Evolutionary conservation across 92 coral and sea anemone genomes (phyloP).

Genomic region (Phymanthus crucifer): DNA sequence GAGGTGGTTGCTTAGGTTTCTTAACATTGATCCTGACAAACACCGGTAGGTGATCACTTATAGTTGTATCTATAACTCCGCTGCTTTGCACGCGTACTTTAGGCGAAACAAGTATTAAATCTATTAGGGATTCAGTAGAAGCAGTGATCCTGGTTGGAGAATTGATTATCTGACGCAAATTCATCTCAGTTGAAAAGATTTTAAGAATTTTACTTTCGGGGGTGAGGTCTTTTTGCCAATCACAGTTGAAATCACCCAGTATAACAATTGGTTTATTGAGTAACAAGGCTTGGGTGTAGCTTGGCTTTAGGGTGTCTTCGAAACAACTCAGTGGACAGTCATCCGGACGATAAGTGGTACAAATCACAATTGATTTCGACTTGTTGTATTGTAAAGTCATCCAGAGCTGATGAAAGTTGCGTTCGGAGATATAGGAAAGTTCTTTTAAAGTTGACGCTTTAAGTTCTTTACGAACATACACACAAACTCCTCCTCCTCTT

Average conservation of each 20-base stretch:
- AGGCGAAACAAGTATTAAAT: slow-evolving; percentile 40
- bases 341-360: neutral
- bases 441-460: neutral
- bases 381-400: too few relatives aligned
- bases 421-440: too few relatives aligned
- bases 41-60: slow-evolving; percentile 64
- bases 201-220: slow-evolving; percentile 31
- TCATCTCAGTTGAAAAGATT: slow-evolving; percentile 31
- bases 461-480: too few relatives aligned
- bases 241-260: slow-evolving; percentile 45
- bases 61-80: slow-evolving; percentile 43
- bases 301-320: neutral
- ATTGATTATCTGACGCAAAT: slow-evolving; percentile 39
- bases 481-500: too few relatives aligned
- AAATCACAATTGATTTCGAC: neutral
- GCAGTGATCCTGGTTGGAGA: slow-evolving; percentile 46
- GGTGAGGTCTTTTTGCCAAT: slow-evolving; percentile 1
- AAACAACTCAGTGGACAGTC: neutral
- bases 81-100: slow-evolving; percentile 35
- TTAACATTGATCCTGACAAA: slow-evolving; percentile 48
- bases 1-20: slow-evolving; percentile 21
- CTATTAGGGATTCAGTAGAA: slow-evolving; percentile 39
- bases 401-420: too few relatives aligned
- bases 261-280: neutral
- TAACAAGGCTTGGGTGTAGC: neutral